Evolutionary conservation across 2,888 invertebrate genomes (phyloP), one percentile per base, ranked within the genome.

Genomic region (Lordiphosa fenestrarum): DNA sequence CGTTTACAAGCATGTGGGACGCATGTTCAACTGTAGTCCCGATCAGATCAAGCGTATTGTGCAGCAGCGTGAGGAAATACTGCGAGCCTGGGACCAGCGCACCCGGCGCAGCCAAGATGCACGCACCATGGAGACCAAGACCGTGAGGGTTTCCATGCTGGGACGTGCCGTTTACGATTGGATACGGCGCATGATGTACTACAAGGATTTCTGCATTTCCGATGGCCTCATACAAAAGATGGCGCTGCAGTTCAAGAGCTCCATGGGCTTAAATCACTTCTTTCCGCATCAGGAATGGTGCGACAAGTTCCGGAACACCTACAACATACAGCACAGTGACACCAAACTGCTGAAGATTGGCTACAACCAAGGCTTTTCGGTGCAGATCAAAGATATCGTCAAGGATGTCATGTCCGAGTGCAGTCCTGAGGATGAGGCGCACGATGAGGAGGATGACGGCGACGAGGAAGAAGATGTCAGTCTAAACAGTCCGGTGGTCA

Each of bases 181-280:
- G 88, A 85, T 88, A 41, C 80, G 88, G 0, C 84, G 88, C 13
- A 88, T 88, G 87, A 88, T 88, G 87, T 88, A 88, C 71, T 88
- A 88, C 53, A 87, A 87, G 61, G 88, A 88, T 42, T 86, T 88
- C 25, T 72, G 69, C 36, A 85, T 88, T 47, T 85, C 88, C 21
- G 86, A 88, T 42, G 88, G 87, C 0, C 76, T 88, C 0, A 87
- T 88, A 46, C 86, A 87, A 62, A 88, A 88, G 51, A 88, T 88
- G 84, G 86, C 88, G 0, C 42, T 88, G 47, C 88, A 88, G 19
- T 88, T 88, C 57, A 87, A 87, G 53, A 88, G 87, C 53, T 82
- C 80, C 9, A 85, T 88, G 84, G 84, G 87, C 3, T 30, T 88
- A 46, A 76, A 66, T 12, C 81, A 84, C n/a, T 88, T 88, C 55